These are phyloP conservation scores for Ichneumoninae sp. DNA, from an alignment of 2,888 invertebrate species.

Conservation along the genomic window DNA sequence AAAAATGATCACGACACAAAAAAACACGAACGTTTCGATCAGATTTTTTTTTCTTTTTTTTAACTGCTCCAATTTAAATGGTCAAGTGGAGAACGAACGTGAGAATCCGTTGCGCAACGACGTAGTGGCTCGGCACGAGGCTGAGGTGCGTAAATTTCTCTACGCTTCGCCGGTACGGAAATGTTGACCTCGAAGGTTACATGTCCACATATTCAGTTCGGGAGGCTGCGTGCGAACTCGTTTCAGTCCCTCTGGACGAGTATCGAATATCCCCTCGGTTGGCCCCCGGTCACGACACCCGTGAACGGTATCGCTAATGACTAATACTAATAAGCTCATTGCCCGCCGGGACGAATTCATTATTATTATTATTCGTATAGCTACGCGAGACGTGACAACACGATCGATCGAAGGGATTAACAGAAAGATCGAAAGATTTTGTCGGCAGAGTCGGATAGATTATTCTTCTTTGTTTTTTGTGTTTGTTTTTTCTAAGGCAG, in stretches of 20 bases:
- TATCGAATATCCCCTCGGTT: slow-evolving; percentile 30
- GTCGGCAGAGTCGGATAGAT: background rate
- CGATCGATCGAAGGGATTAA: slow-evolving; percentile 31
- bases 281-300: slow-evolving; percentile 10
- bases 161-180: slow-evolving; percentile 9
- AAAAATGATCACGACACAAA: background rate
- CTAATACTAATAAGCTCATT: slow-evolving; percentile 29
- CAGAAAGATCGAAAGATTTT: background rate
- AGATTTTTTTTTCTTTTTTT: background rate
- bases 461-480: background rate
- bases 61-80: background rate
- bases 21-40: background rate
- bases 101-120: slow-evolving; percentile 9
- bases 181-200: slow-evolving; percentile 28
- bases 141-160: background rate
- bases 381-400: background rate
- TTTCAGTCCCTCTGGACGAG: slow-evolving; percentile 14
- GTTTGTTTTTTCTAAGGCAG: background rate
- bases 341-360: background rate
- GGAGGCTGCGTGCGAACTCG: slow-evolving; percentile 4
- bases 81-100: background rate
- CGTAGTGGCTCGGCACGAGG: slow-evolving; percentile 16
- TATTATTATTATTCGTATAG: slow-evolving; percentile 10
- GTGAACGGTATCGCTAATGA: slow-evolving; percentile 29
- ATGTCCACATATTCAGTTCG: slow-evolving; percentile 2